phyloP scores from a whole-genome alignment of 2,797 vertebrate genomes.

The Peromyscus nudipes region DNA sequence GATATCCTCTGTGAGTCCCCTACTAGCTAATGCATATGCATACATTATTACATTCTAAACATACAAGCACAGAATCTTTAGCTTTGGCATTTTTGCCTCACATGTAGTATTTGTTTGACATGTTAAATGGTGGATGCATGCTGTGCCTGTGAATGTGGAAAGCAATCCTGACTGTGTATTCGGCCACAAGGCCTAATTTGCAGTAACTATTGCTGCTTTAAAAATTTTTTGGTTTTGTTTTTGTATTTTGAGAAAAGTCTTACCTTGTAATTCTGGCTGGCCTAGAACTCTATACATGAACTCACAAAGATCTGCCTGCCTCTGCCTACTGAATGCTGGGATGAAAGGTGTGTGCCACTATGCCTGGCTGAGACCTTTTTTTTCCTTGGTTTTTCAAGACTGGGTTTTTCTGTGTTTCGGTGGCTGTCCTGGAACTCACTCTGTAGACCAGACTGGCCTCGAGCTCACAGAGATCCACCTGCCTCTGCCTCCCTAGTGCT shows the following conservation, averaged over 20 bases:
- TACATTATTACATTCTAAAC: background rate
- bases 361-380: too few species aligned
- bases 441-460: too few species aligned
- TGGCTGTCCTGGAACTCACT: too few species aligned
- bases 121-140: background rate
- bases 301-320: background rate
- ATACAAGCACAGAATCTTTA: background rate
- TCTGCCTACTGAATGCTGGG: too few species aligned
- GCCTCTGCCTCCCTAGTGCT: too few species aligned
- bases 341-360: background rate
- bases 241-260: too few species aligned
- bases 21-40: background rate
- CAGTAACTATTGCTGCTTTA: background rate
- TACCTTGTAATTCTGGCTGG: too few species aligned
- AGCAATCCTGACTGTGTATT: background rate
- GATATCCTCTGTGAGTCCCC: background rate
- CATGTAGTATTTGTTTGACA: background rate
- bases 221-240: background rate
- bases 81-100: background rate
- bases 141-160: background rate
- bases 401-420: too few species aligned
- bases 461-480: too few species aligned
- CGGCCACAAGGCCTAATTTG: background rate
- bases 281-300: background rate
- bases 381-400: too few species aligned